phyloP scores from a whole-genome alignment of 2,113 vertebrate species.

The Pomatostomus ruficeps region DNA sequence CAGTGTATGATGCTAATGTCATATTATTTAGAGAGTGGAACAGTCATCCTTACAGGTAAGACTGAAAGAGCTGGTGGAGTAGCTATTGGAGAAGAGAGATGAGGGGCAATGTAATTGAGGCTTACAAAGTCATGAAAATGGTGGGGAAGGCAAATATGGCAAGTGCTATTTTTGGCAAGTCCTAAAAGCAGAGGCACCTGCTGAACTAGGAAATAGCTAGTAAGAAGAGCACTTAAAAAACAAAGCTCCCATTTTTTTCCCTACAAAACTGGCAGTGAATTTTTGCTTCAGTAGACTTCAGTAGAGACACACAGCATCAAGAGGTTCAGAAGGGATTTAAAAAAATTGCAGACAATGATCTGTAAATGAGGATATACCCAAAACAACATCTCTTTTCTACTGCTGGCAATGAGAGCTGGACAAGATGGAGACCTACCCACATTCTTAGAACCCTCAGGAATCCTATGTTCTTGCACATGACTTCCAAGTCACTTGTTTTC shows the following conservation, averaged over 20 bases:
- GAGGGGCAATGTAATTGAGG: background rate
- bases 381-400: background rate
- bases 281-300: background rate
- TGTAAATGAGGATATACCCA: background rate
- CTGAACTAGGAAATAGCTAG: background rate
- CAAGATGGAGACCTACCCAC: background rate
- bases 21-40: background rate
- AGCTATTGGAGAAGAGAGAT: background rate
- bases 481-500: background rate
- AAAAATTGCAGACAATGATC: background rate
- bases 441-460: background rate
- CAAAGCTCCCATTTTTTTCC: background rate
- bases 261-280: background rate
- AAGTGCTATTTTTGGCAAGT: background rate
- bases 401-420: background rate
- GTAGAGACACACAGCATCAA: background rate
- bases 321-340: background rate
- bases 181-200: background rate
- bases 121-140: background rate
- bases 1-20: background rate
- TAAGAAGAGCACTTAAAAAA: background rate
- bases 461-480: rapidly evolving
- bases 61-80: background rate
- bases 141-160: background rate
- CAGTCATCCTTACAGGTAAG: background rate